These are phyloP conservation scores for Antigone vipio DNA, from an alignment of 2,113 vertebrate genomes.

Conservation along the genomic window DNA sequence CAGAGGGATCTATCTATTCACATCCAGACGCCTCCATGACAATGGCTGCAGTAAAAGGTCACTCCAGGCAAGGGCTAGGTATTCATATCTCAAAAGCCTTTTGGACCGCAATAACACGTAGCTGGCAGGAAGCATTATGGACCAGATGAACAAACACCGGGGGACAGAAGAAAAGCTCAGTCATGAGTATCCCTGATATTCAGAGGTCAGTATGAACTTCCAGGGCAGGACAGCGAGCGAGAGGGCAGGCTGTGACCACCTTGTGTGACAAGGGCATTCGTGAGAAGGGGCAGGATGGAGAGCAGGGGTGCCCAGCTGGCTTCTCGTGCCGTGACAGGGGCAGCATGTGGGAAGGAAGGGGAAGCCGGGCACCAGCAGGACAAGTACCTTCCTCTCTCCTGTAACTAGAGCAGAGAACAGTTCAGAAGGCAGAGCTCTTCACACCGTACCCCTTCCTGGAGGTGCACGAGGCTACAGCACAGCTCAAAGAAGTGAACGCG, in stretches of 20 bases:
- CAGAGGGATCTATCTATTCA: not conserved
- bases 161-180: not conserved
- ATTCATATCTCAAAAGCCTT: not conserved
- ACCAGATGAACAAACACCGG: not conserved
- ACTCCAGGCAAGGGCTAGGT: not conserved
- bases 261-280: not conserved
- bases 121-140: not conserved
- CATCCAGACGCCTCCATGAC: not conserved
- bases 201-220: not conserved
- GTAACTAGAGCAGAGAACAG: not conserved
- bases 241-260: not conserved
- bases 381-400: not conserved
- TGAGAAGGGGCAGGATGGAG: not conserved
- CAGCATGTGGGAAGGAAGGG: not conserved
- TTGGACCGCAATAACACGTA: fast-evolving
- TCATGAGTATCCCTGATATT: not conserved
- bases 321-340: fast-evolving
- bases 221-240: not conserved
- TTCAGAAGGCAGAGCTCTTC: not conserved
- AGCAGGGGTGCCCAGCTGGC: not conserved
- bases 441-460: fast-evolving
- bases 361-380: fast-evolving
- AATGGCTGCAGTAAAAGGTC: not conserved
- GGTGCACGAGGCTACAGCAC: not conserved
- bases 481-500: not conserved